Base-by-base conservation (phyloP, 2,113 vertebrate genomes). In the Paramormyrops kingsleyae region DNA sequence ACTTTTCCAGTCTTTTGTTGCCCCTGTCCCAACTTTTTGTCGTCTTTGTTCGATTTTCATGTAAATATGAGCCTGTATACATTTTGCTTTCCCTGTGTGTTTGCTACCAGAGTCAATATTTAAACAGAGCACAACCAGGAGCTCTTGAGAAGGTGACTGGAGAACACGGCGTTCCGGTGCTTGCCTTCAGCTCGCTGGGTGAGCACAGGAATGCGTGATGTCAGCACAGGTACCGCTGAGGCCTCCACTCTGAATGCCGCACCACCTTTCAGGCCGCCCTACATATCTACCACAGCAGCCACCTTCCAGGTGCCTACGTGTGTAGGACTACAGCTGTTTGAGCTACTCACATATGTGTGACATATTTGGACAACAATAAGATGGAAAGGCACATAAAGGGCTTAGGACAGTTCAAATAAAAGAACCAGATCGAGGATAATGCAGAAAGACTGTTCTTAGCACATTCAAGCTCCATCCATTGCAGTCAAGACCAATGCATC, bases 71-170 rank as follows among this genome's bases (percentile, higher is more conserved):
- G 3, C 35, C 39, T 42, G 31, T 35, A 80, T 88, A 27, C 66
- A 39, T 52, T 77, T 80, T 52, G 39, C 66, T 7, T 35, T 21
- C 66, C 35, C 0, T 27, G 35, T 3, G 88, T 42, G 19, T 47
- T 83, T 21, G 46, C 7, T 35, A 42, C 50, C 39, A 56, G 19
- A 89, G 46, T 49, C 70, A 83, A 83, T 89, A 89, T 83, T 83
- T 52, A 83, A 83, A 77, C 15, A 31, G 31, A 83, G 21, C 13
- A 52, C n/a, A 31, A 53, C 39, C 7, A 77, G 27, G 31, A 39
- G 39, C 39, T 89, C 92, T 91, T 77, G 80, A 93, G 93, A 90
- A 77, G 13, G 47, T 62, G 87, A 91, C 87, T 90, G 91, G 88
- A 89, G 92, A 90, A 94, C 91, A 94, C 89, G 91, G 7, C 1